phyloP scores from a whole-genome alignment of 2,797 vertebrate species.

The Trematomus bernacchii region DNA sequence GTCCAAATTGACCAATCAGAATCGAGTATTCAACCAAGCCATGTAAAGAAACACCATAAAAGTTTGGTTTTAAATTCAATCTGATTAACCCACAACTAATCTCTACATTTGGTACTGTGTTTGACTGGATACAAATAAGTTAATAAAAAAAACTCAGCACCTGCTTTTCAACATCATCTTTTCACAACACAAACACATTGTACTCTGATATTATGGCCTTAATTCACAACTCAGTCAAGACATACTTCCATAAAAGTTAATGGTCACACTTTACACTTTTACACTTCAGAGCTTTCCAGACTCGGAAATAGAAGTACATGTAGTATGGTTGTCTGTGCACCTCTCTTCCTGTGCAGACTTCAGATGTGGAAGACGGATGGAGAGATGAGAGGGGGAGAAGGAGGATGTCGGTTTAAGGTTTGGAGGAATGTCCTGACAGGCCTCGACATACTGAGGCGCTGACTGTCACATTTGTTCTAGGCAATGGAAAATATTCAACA shows the following conservation, averaged over 20 bases:
- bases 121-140: not conserved
- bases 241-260: not conserved
- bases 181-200: not conserved
- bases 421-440: conserved; percentile 72
- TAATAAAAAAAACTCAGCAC: too few relatives aligned
- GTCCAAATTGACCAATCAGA: too few relatives aligned
- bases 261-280: not conserved
- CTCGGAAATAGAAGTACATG: not conserved
- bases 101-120: not conserved
- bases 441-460: conserved; percentile 56
- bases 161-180: not conserved
- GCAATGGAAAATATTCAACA: conserved; percentile 66
- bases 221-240: not conserved
- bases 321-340: not conserved
- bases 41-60: too few relatives aligned
- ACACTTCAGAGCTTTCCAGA: not conserved
- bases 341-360: conserved; percentile 26
- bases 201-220: too few relatives aligned
- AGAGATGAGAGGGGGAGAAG: conserved; percentile 25
- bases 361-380: conserved; percentile 40
- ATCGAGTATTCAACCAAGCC: too few relatives aligned
- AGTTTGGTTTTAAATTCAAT: not conserved
- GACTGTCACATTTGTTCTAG: conserved; percentile 60
- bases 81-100: not conserved
- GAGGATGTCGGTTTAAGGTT: conserved; percentile 4